A percentile compares a stretch with the other conserved stretches of the same genome.
Evolutionary conservation across 2,888 invertebrate species (phyloP).

Genomic region (Desoria tigrina): DNA sequence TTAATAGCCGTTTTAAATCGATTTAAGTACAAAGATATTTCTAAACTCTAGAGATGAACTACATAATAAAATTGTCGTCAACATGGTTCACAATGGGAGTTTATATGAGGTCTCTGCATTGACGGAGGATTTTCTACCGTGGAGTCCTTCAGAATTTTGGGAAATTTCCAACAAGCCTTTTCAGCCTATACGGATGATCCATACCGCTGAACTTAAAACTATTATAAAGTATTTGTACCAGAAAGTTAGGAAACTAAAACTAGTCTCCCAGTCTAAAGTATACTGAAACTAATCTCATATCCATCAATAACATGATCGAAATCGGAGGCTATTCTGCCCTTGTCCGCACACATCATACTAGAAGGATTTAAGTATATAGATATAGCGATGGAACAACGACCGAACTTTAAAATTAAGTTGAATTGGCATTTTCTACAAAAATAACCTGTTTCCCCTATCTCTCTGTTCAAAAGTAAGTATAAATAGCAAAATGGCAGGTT

Average conservation of each 20-base stretch:
- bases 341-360: neutral
- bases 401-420: neutral
- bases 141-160: constrained; percentile 16
- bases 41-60: too few species aligned
- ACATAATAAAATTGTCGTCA: too few species aligned
- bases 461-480: neutral
- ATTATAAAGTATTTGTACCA: too few species aligned
- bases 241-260: too few species aligned
- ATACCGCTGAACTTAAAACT: too few species aligned
- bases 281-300: constrained; percentile 4
- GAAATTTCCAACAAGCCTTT: constrained; percentile 18
- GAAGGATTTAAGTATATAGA: neutral
- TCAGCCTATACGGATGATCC: too few species aligned
- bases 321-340: neutral
- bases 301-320: neutral
- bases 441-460: neutral
- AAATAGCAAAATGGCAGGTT: too few species aligned
- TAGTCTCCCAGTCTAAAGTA: neutral
- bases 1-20: neutral
- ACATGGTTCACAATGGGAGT: too few species aligned
- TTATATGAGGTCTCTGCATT: neutral
- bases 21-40: constrained; percentile 1
- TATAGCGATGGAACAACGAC: neutral
- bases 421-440: neutral
- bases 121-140: neutral